Percentiles rank a stretch among this genome's conserved stretches.
Conservation (phyloP, 2,113 vertebrate genomes). For the Thalassoma bifasciatum region DNA sequence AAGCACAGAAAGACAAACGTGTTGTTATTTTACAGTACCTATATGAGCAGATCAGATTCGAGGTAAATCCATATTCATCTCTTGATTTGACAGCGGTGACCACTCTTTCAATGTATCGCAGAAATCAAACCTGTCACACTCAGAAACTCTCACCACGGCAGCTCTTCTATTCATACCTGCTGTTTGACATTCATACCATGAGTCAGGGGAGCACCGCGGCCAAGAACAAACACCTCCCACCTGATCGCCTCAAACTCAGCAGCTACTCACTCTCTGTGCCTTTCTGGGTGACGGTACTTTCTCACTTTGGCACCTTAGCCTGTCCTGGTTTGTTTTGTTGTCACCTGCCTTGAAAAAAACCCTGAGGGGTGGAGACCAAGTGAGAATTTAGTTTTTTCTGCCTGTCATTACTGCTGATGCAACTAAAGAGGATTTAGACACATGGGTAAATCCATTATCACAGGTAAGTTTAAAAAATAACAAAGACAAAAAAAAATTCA, state of each 20-base stretch:
- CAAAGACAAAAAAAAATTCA: not conserved
- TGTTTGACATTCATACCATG: constrained; percentile 68
- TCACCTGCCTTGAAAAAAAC: constrained; percentile 15
- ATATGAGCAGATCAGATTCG: constrained; percentile 48
- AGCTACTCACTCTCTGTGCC: constrained; percentile 28
- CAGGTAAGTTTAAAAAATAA: not conserved
- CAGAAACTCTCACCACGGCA: constrained; percentile 4
- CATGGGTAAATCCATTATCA: not conserved
- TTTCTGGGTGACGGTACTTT: not conserved
- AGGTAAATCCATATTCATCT: constrained; percentile 52
- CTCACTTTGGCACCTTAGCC: constrained; percentile 24
- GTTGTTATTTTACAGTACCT: constrained; percentile 68
- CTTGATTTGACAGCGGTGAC: constrained; percentile 11
- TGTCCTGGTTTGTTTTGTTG: constrained; percentile 38
- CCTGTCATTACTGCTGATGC: not conserved
- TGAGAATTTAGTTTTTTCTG: not conserved
- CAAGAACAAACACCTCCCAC: constrained; percentile 75
- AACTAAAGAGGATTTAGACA: not conserved
- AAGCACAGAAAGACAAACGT: constrained; percentile 44
- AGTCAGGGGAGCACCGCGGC: constrained; percentile 73
- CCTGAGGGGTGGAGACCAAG: not conserved
- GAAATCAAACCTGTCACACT: constrained; percentile 39
- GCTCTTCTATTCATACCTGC: constrained; percentile 57
- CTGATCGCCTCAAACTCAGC: constrained; percentile 54
- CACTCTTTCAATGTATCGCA: constrained; percentile 16